Evolutionary conservation across 2,113 vertebrate genomes (phyloP).

Genomic region (Cinclus cinclus): DNA sequence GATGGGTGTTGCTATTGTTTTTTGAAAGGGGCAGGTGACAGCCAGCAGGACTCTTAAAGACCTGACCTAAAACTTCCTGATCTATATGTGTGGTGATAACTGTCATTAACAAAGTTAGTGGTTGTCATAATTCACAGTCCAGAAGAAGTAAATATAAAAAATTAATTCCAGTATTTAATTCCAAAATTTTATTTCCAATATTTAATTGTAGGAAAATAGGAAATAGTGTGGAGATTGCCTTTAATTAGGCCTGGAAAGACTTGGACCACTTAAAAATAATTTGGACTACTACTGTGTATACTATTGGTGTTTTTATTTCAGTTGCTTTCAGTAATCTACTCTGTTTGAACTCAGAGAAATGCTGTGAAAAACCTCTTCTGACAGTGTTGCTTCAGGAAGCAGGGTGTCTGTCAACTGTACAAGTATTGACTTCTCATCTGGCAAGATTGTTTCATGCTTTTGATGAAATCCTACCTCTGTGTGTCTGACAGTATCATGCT

Average conservation of each 20-base stretch:
- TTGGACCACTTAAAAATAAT: background rate
- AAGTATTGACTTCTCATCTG: background rate
- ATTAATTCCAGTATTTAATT: background rate
- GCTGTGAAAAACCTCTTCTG: background rate
- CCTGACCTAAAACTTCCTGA: background rate
- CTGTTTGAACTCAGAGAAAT: background rate
- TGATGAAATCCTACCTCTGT: background rate
- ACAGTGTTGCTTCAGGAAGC: background rate
- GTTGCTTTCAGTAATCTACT: background rate
- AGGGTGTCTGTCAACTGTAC: conserved; percentile 12
- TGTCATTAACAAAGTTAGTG: background rate
- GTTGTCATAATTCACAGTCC: background rate
- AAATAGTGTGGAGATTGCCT: background rate
- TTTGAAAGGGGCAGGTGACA: background rate
- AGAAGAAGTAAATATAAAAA: background rate
- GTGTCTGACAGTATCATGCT: background rate
- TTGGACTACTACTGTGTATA: background rate
- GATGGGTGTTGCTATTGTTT: background rate
- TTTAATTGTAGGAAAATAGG: background rate
- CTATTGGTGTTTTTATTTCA: background rate
- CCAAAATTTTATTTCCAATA: background rate
- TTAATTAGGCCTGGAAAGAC: background rate
- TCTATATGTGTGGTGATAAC: background rate
- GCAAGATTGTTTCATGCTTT: background rate
- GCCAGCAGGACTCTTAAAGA: background rate